phyloP scores from a whole-genome alignment of 2,797 vertebrate genomes.

The Poeciliopsis presidionis region DNA sequence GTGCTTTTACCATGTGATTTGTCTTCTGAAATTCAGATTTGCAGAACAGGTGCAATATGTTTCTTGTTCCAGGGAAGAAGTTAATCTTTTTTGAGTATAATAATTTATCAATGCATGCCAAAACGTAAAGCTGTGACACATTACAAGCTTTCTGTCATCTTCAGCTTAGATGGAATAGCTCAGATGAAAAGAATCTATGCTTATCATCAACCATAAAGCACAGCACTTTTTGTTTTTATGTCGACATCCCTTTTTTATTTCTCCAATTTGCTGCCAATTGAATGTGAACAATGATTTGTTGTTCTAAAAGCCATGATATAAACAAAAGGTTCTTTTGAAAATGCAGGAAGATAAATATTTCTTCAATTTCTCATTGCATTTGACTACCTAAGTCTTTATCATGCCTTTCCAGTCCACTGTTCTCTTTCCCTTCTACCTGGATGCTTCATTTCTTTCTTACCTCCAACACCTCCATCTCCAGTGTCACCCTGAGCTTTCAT shows the following conservation, averaged over 20 bases:
- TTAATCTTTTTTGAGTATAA: not conserved
- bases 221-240: not conserved
- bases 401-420: slow-evolving; percentile 15
- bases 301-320: slow-evolving; percentile 8
- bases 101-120: not conserved
- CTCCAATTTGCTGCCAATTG: not conserved
- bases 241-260: not conserved
- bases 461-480: slow-evolving; percentile 54
- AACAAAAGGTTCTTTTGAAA: slow-evolving; percentile 16
- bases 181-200: not conserved
- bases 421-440: slow-evolving; percentile 30
- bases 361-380: slow-evolving; percentile 12
- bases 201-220: not conserved
- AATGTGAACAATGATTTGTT: not conserved
- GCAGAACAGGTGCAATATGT: not conserved
- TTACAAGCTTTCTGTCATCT: slow-evolving; percentile 10
- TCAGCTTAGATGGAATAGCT: not conserved
- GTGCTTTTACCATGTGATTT: too few species aligned
- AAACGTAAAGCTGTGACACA: not conserved
- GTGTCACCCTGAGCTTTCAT: slow-evolving; percentile 72
- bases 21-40: not conserved
- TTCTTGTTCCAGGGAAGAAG: not conserved
- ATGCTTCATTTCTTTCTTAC: slow-evolving; percentile 52
- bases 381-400: slow-evolving; percentile 15
- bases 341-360: slow-evolving; percentile 1